Base-by-base conservation (phyloP, 1,140 invertebrate genomes). In the Oedothorax gibbosus region DNA sequence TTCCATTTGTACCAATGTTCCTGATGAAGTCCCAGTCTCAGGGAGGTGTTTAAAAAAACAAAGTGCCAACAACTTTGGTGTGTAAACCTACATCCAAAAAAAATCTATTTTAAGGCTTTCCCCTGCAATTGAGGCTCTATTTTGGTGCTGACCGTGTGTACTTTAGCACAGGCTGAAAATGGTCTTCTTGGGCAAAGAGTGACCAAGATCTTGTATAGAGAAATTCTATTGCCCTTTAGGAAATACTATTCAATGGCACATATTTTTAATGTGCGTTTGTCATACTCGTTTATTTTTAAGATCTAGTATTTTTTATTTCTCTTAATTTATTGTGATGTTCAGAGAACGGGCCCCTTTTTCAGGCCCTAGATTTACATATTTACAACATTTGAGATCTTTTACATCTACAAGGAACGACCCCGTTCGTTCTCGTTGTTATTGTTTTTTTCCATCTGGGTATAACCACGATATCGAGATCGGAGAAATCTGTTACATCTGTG, bases 341-440 rank as follows among this genome's bases (percentile, higher is more conserved):
- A 56, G 56, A 71, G 80, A 82, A 73, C 54, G 68, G 68, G 80
- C 68, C 80, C 69, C 65, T 82, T 82, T 73, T 82, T 66, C 56
- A 73, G 80, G 68, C 80, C 65, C 69, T 15, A 82, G 51, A 64
- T 73, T 71, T 56, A 57, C 56, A 73, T 73, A 73, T 82, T 82
- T 82, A 73, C 80, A 82, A 82, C 80, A 56, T 82, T 82, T 82
- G 80, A 82, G 80, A 82, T 82, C 80, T 82, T 82, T 82, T 82
- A 82, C 80, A 82, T 82, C 68, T 73, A 71, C 64, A 53, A 64
- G 35, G 80, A 82, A 73, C 57, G 80, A 82, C 60, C 80, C 21
- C 65, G 80, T 82, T 82, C 80, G 72, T 82, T 82, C 80, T 72
- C 57, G 80, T 82, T 82, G 80, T 82, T 82, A 82, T 82, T 82